Conservation (phyloP, 2,113 vertebrate species). For the Microcebus tavaratra region DNA sequence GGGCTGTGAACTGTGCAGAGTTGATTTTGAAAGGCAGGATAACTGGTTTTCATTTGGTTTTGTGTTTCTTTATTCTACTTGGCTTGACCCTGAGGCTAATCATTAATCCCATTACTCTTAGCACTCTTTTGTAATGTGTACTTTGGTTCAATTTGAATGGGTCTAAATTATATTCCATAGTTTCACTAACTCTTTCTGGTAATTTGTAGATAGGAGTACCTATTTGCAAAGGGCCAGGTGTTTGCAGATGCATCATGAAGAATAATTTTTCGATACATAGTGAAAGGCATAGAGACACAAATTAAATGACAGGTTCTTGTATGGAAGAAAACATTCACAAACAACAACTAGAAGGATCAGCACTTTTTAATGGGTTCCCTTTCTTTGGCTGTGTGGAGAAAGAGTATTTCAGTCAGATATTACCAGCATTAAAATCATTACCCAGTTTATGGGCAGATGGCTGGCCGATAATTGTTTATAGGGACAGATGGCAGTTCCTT, state of each 20-base stretch:
- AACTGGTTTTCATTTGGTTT: conserved; percentile 1
- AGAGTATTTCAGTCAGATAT: conserved; percentile 82
- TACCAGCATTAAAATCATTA: conserved; percentile 83
- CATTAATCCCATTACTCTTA: background rate
- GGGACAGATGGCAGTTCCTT: conserved; percentile 88
- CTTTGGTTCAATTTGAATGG: background rate
- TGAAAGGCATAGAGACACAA: conserved; percentile 1
- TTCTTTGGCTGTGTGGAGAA: conserved; percentile 66
- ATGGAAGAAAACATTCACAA: conserved; percentile 61
- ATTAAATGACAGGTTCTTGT: conserved; percentile 7
- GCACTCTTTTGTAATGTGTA: background rate
- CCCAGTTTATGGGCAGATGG: conserved; percentile 85
- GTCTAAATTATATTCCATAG: conserved; percentile 8
- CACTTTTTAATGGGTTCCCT: conserved; percentile 75
- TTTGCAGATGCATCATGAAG: background rate
- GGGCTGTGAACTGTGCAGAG: background rate
- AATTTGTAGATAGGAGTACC: conserved; percentile 27
- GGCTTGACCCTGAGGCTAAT: conserved; percentile 4
- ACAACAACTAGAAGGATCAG: conserved; percentile 74
- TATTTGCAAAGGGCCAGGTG: conserved; percentile 19
- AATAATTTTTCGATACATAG: conserved; percentile 40
- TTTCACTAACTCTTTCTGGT: background rate
- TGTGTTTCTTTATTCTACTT: conserved; percentile 9
- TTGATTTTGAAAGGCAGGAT: conserved; percentile 34
- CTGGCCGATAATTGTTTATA: conserved; percentile 84